Base-by-base conservation (phyloP, 64 coral and sea anemone genomes). In the Acropora yongei region DNA sequence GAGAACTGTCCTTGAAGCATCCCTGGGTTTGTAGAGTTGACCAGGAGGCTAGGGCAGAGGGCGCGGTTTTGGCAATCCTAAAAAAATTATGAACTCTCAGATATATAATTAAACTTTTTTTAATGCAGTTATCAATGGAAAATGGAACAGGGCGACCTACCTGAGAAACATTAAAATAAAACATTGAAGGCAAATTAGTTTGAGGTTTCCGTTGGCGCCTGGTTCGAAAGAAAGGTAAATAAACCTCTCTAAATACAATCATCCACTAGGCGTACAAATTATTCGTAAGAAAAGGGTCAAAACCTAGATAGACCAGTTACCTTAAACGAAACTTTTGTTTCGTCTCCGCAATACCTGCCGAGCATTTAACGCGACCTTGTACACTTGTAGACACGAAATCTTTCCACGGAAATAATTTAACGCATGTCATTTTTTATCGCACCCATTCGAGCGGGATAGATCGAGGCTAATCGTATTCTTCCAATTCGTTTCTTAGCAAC, bases 361-460 rank as follows among this genome's bases (percentile, higher is more conserved):
- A 7, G 91, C 69, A 13, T 76, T 96, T 50, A 93, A 61, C 2
- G 86, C 67, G 5, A 11, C 72, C 45, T 78, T 20, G 69, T 88
- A 83, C 13, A 93, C 79, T 78, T 93, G 77, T 12, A 93, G 50
- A 89, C 92, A 93, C 19, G 86, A 77, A 4, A 93, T 89, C 44
- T 71, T 66, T 93, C 92, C 92, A 41, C 18, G 53, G 92, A 93
- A 93, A 45, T 89, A 93, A 20, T 86, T 65, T n/a, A 89, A 89
- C 55, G 95, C 89, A 92, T 92, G 94, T 49, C 41, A 57, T 14
- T 87, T 88, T 40, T 2, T 72, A 17, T 87, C 74, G 13, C 94
- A 49, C 92, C 92, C 68, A 93, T 86, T 58, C 92, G 89, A 16
- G 89, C 57, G 1, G 92, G 86, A n/a, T 89, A 82, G 49, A 89